Conservation (phyloP, 2,797 vertebrate species). For the Vultur gryphus region DNA sequence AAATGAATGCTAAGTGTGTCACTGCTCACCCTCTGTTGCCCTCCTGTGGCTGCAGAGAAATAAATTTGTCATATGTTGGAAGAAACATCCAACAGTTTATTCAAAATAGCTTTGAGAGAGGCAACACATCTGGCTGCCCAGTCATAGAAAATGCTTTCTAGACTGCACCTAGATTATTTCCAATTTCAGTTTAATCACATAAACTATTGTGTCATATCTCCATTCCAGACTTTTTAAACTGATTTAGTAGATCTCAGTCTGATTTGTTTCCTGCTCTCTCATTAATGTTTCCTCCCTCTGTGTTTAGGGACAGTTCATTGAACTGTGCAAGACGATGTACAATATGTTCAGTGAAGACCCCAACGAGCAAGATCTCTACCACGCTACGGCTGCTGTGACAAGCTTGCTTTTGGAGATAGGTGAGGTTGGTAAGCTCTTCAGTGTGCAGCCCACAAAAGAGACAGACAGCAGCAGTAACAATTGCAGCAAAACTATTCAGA, state of each 20-base stretch:
- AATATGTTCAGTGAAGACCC: constrained; percentile 97
- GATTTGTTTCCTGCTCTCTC: neutral
- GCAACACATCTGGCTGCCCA: neutral
- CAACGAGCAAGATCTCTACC: constrained; percentile 94
- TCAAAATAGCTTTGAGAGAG: neutral
- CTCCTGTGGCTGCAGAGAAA: neutral
- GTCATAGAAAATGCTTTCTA: neutral
- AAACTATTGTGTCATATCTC: neutral
- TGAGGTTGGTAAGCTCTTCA: constrained; percentile 92
- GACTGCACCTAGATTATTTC: neutral
- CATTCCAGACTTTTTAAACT: neutral
- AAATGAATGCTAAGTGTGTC: neutral
- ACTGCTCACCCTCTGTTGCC: neutral
- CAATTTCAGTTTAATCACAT: neutral
- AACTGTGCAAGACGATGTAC: constrained; percentile 96
- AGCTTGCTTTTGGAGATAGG: constrained; percentile 96
- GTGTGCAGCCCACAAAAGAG: constrained; percentile 64
- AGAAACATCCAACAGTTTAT: neutral
- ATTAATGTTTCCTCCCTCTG: neutral
- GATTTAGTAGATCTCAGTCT: neutral
- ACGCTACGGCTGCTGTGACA: constrained; percentile 93
- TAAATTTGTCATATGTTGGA: neutral
- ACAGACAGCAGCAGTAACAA: neutral
- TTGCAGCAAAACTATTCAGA: constrained; percentile 15
- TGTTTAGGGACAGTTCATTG: constrained; percentile 92